These are phyloP conservation scores for Conomelus anceps DNA, from an alignment of 2,888 invertebrate species.

Conservation along the genomic window DNA sequence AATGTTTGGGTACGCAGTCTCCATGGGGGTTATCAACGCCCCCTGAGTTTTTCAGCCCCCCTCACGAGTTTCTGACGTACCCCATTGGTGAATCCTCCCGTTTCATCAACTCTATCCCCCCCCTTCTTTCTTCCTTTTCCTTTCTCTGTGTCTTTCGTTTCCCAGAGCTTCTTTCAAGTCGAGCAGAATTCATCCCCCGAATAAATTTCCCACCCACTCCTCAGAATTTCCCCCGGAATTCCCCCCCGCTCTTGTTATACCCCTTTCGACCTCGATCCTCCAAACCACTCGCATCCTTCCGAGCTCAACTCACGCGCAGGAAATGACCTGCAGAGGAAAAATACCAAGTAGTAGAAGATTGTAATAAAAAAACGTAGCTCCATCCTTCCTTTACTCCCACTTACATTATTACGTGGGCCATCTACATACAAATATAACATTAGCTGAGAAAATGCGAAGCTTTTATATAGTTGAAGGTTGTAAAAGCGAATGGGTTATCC, in stretches of 20 bases:
- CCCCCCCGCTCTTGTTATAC: background rate
- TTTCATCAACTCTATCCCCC: background rate
- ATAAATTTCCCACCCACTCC: background rate
- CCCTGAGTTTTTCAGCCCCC: background rate
- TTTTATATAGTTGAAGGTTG: background rate
- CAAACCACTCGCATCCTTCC: too few relatives aligned
- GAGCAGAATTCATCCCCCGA: background rate
- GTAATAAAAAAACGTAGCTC: background rate
- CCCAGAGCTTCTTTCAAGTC: background rate
- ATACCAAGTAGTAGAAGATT: background rate
- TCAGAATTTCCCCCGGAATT: too few relatives aligned
- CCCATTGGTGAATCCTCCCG: background rate
- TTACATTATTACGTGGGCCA: background rate
- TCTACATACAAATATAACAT: background rate
- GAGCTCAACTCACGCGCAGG: background rate
- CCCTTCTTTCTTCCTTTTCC: too few relatives aligned
- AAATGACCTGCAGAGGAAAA: background rate
- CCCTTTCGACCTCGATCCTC: background rate
- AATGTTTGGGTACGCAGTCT: background rate
- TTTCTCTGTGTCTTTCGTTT: too few relatives aligned
- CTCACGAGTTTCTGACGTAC: background rate
- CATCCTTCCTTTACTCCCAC: background rate
- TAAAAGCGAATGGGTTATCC: background rate
- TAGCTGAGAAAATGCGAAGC: background rate
- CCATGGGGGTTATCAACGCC: background rate